Evolutionary conservation across 2,113 vertebrate species (phyloP), one percentile per base, ranked within the genome.

Genomic region (Pterocles gutturalis): DNA sequence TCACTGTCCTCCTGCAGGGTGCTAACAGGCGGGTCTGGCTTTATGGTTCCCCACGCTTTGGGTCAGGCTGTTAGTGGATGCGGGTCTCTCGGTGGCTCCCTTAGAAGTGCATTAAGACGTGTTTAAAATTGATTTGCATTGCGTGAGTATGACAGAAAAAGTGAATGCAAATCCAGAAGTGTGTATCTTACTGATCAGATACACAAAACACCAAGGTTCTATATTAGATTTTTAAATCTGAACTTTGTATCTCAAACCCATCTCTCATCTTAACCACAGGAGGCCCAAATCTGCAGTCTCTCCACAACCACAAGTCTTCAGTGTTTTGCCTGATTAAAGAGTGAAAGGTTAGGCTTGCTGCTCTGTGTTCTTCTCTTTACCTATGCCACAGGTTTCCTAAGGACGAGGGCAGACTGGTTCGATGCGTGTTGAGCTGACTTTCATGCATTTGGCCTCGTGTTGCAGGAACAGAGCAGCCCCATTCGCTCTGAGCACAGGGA

Each of bases 261-360:
- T 79, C 28, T 94, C 80, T 95, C 43, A 0, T 89, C 80, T 69
- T 93, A 97, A 96, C 94, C 92, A 87, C 92, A 93, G 80, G 28
- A 89, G 94, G 33, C 80, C 88, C 61, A 69, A 84, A 71, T 84
- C 80, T 81, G 64, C 76, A 78, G 79, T 64, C 57, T 89, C 45
- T 69, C 61, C 86, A 79, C 83, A 95, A 94, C 80, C 92, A 89
- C 95, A 89, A 87, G 4, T 53, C 45, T 60, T 87, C 48, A 55
- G 64, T 5, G 1, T 67, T 71, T 62, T 83, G 53, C 78, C 80
- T 48, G 69, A 61, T 45, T 81, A 58, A 64, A 90, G 61, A 69
- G 41, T 33, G 77, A 89, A 85, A 83, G 57, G 45, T 79, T 14
- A 43, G 77, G 31, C 49, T 87, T 0, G 0, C 61, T 28, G 34